phyloP scores from a whole-genome alignment of 2,797 vertebrate species.

The Trachurus trachurus region DNA sequence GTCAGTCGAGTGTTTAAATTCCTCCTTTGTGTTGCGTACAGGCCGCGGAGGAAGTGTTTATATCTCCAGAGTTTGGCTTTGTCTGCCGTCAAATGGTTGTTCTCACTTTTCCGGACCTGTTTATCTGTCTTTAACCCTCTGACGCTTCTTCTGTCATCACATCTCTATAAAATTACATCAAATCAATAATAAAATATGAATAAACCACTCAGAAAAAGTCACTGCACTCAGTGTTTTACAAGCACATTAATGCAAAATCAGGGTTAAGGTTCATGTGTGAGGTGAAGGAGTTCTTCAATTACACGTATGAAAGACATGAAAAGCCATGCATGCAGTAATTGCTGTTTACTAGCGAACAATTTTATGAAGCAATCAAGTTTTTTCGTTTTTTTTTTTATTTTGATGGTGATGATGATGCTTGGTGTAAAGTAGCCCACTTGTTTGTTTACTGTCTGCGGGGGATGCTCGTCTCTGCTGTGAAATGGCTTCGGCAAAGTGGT shows the following conservation, averaged over 20 bases:
- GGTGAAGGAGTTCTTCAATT: constrained; percentile 36
- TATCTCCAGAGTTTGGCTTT: constrained; percentile 41
- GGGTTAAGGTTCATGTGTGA: background rate
- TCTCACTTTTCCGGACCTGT: constrained; percentile 32
- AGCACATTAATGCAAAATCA: constrained; percentile 27
- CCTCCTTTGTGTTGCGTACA: constrained; percentile 42
- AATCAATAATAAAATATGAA: constrained; percentile 18
- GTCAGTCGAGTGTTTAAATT: constrained; percentile 43
- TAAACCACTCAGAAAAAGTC: background rate
- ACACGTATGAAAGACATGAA: constrained; percentile 37
- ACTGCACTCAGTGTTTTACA: background rate
- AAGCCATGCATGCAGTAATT: constrained; percentile 57
- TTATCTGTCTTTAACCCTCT: constrained; percentile 8
- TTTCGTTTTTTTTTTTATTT: background rate
- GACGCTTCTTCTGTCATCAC: background rate
- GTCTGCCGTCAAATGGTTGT: constrained; percentile 19
- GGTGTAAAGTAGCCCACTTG: constrained; percentile 56
- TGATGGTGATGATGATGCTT: constrained; percentile 26
- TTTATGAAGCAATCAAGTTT: constrained; percentile 61
- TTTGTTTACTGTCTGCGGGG: constrained; percentile 73
- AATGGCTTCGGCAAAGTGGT: constrained; percentile 56
- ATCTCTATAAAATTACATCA: constrained; percentile 4
- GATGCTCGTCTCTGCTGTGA: constrained; percentile 55
- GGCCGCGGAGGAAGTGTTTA: constrained; percentile 49
- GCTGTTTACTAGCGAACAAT: constrained; percentile 65